A percentile compares a stretch with the other conserved stretches of the same genome.
These are phyloP conservation scores for Macaria notata DNA, from an alignment of 2,888 invertebrate genomes.

Conservation along the genomic window DNA sequence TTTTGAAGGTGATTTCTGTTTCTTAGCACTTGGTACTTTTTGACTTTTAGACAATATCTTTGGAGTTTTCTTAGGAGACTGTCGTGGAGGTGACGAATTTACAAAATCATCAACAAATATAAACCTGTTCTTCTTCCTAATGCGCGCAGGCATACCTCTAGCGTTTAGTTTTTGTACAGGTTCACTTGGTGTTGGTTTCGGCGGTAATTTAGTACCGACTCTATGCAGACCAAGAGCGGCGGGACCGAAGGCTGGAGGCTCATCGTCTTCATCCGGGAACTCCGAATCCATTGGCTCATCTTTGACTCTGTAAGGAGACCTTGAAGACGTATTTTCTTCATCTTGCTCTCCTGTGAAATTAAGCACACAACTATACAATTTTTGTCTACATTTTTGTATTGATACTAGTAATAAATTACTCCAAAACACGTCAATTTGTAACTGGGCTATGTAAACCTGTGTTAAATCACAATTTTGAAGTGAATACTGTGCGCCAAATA, in stretches of 20 bases:
- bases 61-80: constrained; percentile 86
- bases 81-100: constrained; percentile 87
- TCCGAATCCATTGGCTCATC: constrained; percentile 84
- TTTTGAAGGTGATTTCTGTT: constrained; percentile 78
- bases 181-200: constrained; percentile 86
- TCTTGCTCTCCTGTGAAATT: constrained; percentile 53
- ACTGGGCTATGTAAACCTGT: constrained; percentile 16
- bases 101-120: constrained; percentile 95
- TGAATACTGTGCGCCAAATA: constrained; percentile 61
- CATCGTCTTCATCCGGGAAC: constrained; percentile 85
- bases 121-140: constrained; percentile 93
- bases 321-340: constrained; percentile 52
- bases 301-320: constrained; percentile 68
- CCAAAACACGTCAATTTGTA: constrained; percentile 5
- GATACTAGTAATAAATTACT: not conserved
- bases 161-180: constrained; percentile 92
- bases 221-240: constrained; percentile 91
- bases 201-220: constrained; percentile 89
- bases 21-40: constrained; percentile 67
- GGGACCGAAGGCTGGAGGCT: constrained; percentile 88
- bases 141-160: constrained; percentile 94
- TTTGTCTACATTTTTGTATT: not conserved
- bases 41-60: constrained; percentile 81
- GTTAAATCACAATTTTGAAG: constrained; percentile 47
- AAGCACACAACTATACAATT: constrained; percentile 37